phyloP scores from a whole-genome alignment of 2,888 invertebrate species.

The Bruchidius siliquastri region DNA sequence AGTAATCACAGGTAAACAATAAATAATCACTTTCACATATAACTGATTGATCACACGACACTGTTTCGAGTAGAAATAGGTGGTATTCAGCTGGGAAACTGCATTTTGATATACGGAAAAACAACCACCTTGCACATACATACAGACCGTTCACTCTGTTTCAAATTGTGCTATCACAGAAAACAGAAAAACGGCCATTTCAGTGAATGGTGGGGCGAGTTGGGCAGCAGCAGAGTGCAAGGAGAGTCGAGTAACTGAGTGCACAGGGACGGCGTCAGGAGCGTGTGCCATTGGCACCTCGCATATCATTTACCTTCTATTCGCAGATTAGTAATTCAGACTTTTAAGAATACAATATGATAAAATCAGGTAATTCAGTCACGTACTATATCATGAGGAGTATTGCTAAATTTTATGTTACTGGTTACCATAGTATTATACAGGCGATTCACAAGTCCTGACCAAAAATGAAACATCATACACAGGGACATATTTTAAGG shows the following conservation, averaged over 20 bases:
- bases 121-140: conserved; percentile 20
- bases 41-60: not conserved
- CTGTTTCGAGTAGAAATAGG: not conserved
- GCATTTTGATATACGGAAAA: not conserved
- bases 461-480: too few relatives aligned
- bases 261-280: not conserved
- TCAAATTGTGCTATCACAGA: conserved; percentile 21
- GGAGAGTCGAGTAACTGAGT: not conserved
- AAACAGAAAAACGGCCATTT: conserved; percentile 6
- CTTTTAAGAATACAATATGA: too few relatives aligned
- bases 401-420: too few relatives aligned
- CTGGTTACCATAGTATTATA: too few relatives aligned
- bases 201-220: conserved; percentile 5
- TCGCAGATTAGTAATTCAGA: too few relatives aligned
- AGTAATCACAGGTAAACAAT: not conserved
- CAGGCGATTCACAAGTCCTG: too few relatives aligned
- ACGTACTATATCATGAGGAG: too few relatives aligned
- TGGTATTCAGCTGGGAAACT: not conserved
- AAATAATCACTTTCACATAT: not conserved
- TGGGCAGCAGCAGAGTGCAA: conserved; percentile 5
- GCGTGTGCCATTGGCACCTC: not conserved
- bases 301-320: too few relatives aligned
- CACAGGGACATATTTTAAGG: too few relatives aligned
- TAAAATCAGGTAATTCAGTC: too few relatives aligned
- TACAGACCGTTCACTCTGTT: conserved; percentile 14